Base-by-base conservation (phyloP, 2,888 invertebrate species). In the Diarsia rubi region DNA sequence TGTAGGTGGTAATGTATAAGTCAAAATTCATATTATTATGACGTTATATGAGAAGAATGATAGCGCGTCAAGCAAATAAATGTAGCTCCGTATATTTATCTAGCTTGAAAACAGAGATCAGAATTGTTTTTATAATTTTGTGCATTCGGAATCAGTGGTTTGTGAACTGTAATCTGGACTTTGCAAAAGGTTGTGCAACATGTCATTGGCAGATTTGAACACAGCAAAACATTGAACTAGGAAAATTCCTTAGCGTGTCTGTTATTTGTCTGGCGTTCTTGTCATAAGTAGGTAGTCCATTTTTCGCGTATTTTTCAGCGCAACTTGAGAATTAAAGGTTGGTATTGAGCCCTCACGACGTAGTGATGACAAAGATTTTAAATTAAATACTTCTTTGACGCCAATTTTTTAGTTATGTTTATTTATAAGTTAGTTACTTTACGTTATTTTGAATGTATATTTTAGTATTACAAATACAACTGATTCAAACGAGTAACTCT, bases 41-140 rank as follows among this genome's bases (percentile, higher is more conserved):
- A 37, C 37, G 57, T 89, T 91, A 91, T 90, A 90, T 90, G 87
- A 88, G 86, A 88, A 90, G 87, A 89, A 90, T 90, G 88, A 89
- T 82, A 77, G 64, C 75, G 31, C 62, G 74, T 78, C 81, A 78
- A 37, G 47, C 65, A 71, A 71, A 75, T 64, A 77, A 81, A 81
- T 78, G 73, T 82, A 57, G 57, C 42, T 31, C 21, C 60, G 42
- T 79, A 79, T 85, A 76, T 85, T 71, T 80, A 69, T 76, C 62
- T 74, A 80, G 70, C 75, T 77, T 79, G 72, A 54, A 60, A 83
- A 74, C 68, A 60, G 54, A 75, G 31, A 31, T 44, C 42, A 37
- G 27, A 31, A 66, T 69, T 63, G 49, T 78, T 64, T 54, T 63
- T 47, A 44, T 80, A 63, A 73, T 76, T 63, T 42, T 54, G 47